Percentiles rank a stretch among this genome's conserved stretches.
These are phyloP conservation scores for Rhogogaster chlorosoma DNA, from an alignment of 2,888 invertebrate species.

Conservation along the genomic window DNA sequence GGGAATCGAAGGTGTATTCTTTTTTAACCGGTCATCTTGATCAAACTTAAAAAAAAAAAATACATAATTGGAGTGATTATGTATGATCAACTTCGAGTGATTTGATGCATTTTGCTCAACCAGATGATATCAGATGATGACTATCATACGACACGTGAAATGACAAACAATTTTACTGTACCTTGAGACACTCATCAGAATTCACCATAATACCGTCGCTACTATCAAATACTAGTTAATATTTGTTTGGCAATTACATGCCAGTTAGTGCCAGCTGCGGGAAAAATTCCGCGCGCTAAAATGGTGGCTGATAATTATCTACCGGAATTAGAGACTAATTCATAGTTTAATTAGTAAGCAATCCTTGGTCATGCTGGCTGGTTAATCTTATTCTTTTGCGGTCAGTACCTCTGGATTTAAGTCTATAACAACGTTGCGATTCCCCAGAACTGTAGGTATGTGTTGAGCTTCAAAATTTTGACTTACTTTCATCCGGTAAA, in stretches of 20 bases:
- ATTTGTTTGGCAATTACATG: not conserved
- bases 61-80: not conserved
- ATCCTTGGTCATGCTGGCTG: constrained; percentile 17
- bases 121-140: not conserved
- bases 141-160: not conserved
- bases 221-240: not conserved
- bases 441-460: not conserved
- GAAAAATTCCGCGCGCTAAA: not conserved
- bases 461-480: not conserved
- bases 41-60: not conserved
- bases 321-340: constrained; percentile 13
- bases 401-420: constrained; percentile 5
- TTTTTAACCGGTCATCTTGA: not conserved
- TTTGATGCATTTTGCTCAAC: not conserved
- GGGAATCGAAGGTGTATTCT: not conserved
- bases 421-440: not conserved
- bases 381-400: constrained; percentile 19
- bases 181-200: not conserved
- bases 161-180: not conserved
- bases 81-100: not conserved
- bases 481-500: not conserved
- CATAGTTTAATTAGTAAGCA: constrained; percentile 10
- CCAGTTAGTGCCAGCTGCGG: not conserved
- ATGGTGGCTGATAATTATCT: constrained; percentile 13
- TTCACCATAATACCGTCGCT: not conserved